Evolutionary conservation across 2,888 invertebrate species (phyloP).

Genomic region (Lypha dubia): DNA sequence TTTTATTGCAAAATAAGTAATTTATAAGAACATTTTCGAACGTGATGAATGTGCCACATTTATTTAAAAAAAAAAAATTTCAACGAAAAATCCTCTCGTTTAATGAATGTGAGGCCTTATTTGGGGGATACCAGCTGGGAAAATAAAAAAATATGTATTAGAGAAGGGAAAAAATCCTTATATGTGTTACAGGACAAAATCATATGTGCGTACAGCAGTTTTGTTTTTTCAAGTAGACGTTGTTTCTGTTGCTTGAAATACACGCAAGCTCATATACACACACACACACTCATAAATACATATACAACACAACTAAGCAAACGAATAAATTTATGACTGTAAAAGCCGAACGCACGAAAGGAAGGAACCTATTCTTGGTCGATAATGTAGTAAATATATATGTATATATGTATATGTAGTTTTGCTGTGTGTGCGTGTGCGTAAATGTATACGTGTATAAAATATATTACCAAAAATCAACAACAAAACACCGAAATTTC

Average conservation of each 20-base stretch:
- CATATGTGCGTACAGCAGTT: slow-evolving; percentile 34
- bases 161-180: not conserved
- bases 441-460: not conserved
- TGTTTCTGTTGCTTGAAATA: slow-evolving; percentile 23
- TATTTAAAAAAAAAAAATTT: not conserved
- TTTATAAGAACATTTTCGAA: too few species aligned
- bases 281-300: not conserved
- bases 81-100: not conserved
- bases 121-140: not conserved
- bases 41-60: too few species aligned
- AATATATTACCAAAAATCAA: slow-evolving; percentile 34
- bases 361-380: slow-evolving; percentile 60
- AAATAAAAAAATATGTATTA: not conserved
- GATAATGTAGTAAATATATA: slow-evolving; percentile 58
- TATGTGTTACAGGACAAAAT: slow-evolving; percentile 11
- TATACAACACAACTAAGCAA: not conserved
- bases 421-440: not conserved
- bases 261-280: not conserved
- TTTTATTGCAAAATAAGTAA: too few species aligned
- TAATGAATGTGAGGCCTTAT: not conserved
- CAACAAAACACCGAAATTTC: slow-evolving; percentile 30
- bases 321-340: slow-evolving; percentile 8
- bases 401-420: slow-evolving; percentile 25
- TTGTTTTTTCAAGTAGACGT: not conserved
- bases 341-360: slow-evolving; percentile 41